Conservation (phyloP, 2,888 invertebrate species). For the Busseola fusca region DNA sequence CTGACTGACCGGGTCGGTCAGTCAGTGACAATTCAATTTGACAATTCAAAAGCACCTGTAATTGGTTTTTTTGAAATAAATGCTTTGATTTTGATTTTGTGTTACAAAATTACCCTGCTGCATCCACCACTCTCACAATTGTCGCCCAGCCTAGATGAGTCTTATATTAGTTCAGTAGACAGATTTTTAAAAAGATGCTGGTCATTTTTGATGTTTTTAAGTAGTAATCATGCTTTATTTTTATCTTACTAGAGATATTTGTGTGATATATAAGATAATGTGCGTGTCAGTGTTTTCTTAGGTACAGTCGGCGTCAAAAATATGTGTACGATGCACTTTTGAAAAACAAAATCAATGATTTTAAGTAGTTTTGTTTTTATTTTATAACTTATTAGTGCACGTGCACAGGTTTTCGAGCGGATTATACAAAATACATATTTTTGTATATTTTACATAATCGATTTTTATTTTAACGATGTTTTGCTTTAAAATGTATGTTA, state of each 20-base stretch:
- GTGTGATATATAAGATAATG: conserved; percentile 50
- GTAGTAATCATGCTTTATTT: conserved; percentile 48
- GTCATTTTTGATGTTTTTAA: conserved; percentile 64
- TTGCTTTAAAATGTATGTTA: conserved; percentile 59
- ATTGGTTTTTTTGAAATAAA: too few relatives aligned
- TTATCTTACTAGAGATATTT: conserved; percentile 37
- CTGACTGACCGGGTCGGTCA: too few relatives aligned
- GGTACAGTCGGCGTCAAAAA: conserved; percentile 51
- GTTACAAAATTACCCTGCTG: too few relatives aligned
- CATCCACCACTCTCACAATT: neutral
- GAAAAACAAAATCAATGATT: neutral
- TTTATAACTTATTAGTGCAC: conserved; percentile 1
- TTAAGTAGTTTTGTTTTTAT: neutral
- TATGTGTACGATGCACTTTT: conserved; percentile 24
- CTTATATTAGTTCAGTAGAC: conserved; percentile 41
- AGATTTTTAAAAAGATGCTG: conserved; percentile 66
- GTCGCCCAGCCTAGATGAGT: neutral
- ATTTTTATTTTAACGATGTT: conserved; percentile 51
- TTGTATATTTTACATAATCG: conserved; percentile 59
- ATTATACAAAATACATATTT: conserved; percentile 56
- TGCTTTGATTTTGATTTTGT: too few relatives aligned
- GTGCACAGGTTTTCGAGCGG: conserved; percentile 37
- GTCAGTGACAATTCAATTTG: too few relatives aligned
- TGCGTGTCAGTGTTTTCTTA: conserved; percentile 52
- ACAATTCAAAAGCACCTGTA: too few relatives aligned